Base-by-base conservation (phyloP, 2,113 vertebrate genomes). In the Epinephelus moara region DNA sequence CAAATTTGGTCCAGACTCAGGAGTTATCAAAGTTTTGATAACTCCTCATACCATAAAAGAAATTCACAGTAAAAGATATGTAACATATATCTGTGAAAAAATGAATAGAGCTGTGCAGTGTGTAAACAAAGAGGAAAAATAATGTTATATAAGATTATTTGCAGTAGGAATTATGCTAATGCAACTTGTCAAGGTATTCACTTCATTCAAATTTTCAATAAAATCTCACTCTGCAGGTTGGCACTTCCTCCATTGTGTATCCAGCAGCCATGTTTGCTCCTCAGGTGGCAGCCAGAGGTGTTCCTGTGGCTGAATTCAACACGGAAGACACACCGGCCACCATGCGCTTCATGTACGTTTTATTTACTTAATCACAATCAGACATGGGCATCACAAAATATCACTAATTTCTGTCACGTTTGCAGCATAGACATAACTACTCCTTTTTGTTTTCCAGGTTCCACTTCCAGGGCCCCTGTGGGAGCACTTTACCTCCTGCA, bases 211-310 rank as follows among this genome's bases (percentile, higher is more conserved):
- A 10, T 42, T 23, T 33, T 37, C 12, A 13, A 10, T 23, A 15
- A 56, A 33, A 23, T 33, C 42, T 33, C 71, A 17, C 77, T 75
- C 69, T 71, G 59, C 75, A 99, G 98, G 97, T 98, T 2, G 98
- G 98, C 21, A 99, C 98, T 0, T 99, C 98, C 3, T 99, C 98
- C 0, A 79, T 98, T 71, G 98, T 99, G 80, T 99, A 99, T 84
- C 98, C 98, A 2, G 98, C 98, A 0, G 98, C 98, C 63, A 98
- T 98, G 97, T 99, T 99, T 77, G 98, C 98, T 60, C 98, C 98
- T 1, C 97, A 98, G 87, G 98, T 99, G 42, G 97, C 98, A 0
- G 95, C 95, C 59, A 94, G 97, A 86, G 98, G 97, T 0, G 96
- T 99, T 62, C 96, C 98, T 0, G 98, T 99, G 33, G 98, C 98